These are phyloP conservation scores for Drosophila robusta DNA, from an alignment of 2,888 invertebrate genomes.

Conservation along the genomic window DNA sequence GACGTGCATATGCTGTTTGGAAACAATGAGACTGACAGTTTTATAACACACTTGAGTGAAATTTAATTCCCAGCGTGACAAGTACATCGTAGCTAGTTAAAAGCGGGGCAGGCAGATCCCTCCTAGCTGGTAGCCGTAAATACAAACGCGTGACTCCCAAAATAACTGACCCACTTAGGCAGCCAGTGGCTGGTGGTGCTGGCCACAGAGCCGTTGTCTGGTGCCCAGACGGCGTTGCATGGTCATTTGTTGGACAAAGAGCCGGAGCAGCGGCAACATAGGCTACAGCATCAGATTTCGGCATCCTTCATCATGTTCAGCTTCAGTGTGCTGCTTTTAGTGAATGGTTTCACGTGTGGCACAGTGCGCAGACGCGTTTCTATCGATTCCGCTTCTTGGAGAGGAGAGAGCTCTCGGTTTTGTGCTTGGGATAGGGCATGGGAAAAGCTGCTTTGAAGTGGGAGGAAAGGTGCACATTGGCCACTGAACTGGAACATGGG, in stretches of 20 bases:
- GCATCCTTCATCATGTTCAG: slow-evolving; percentile 19
- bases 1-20: slow-evolving; percentile 14
- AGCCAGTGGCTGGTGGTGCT: neutral
- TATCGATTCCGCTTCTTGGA: slow-evolving; percentile 57
- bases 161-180: slow-evolving; percentile 58
- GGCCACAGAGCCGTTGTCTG: slow-evolving; percentile 3
- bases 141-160: slow-evolving; percentile 34
- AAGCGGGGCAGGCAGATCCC: neutral
- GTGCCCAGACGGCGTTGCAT: slow-evolving; percentile 12
- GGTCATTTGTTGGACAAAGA: slow-evolving; percentile 1
- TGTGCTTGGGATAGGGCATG: slow-evolving; percentile 73
- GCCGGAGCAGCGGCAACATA: neutral
- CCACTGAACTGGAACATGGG: slow-evolving; percentile 41
- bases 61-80: slow-evolving; percentile 19
- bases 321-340: slow-evolving; percentile 56
- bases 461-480: slow-evolving; percentile 26
- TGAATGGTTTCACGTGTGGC: slow-evolving; percentile 66
- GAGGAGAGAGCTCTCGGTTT: slow-evolving; percentile 38
- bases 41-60: slow-evolving; percentile 39
- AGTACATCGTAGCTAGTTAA: neutral
- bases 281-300: neutral
- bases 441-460: slow-evolving; percentile 52
- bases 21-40: slow-evolving; percentile 31
- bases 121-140: slow-evolving; percentile 9
- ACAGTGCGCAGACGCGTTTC: slow-evolving; percentile 59